phyloP scores from a whole-genome alignment of 2,888 invertebrate species.

The Euplagia quadripunctaria region DNA sequence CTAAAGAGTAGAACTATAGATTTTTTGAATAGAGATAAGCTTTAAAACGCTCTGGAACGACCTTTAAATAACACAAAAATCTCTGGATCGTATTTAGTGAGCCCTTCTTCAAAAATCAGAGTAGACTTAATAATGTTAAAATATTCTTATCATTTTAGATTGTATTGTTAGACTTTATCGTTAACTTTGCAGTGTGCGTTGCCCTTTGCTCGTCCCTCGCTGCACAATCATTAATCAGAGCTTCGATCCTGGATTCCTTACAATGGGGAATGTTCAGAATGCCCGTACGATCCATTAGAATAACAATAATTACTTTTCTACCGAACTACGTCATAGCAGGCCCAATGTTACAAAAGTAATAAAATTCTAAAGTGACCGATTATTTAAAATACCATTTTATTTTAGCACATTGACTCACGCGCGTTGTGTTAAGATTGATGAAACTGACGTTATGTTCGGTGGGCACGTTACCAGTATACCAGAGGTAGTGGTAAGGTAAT shows the following conservation, averaged over 20 bases:
- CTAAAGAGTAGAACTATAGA: too few relatives aligned
- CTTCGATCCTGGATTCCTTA: constrained; percentile 85
- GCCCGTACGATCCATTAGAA: constrained; percentile 84
- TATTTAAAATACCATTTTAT: constrained; percentile 29
- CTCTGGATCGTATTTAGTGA: too few relatives aligned
- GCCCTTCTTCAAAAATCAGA: too few relatives aligned
- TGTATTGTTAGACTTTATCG: background rate
- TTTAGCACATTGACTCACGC: constrained; percentile 21
- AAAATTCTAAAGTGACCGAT: constrained; percentile 37
- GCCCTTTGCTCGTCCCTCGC: constrained; percentile 74
- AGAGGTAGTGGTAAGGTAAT: too few relatives aligned
- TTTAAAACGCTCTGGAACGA: too few relatives aligned
- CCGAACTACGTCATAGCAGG: constrained; percentile 53
- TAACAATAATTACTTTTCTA: constrained; percentile 86
- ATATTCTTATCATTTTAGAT: background rate
- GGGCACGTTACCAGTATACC: background rate
- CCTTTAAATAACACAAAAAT: too few relatives aligned
- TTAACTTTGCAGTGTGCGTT: constrained; percentile 52
- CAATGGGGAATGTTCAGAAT: constrained; percentile 84
- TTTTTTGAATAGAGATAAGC: too few relatives aligned
- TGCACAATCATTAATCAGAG: constrained; percentile 85
- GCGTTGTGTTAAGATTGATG: background rate
- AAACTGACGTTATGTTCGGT: constrained; percentile 9
- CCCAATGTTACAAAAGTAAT: constrained; percentile 35
- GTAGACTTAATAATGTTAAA: too few relatives aligned